phyloP scores from a whole-genome alignment of 2,888 invertebrate genomes.

The Cepaea hortensis region DNA sequence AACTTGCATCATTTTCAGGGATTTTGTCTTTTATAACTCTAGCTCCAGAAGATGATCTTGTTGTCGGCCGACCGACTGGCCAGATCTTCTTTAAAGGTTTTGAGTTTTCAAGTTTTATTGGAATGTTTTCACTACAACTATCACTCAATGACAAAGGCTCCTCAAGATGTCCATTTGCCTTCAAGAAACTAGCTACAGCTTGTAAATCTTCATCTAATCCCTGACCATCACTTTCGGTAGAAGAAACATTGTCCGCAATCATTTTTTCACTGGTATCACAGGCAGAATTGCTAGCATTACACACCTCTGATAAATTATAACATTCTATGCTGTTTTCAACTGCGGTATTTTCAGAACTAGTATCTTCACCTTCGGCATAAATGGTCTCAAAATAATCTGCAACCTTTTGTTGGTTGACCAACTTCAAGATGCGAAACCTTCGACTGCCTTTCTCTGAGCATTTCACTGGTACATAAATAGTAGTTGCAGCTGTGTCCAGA shows the following conservation, averaged over 20 bases:
- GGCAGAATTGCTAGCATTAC: not conserved
- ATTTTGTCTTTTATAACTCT: slow-evolving; percentile 34
- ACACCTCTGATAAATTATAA: slow-evolving; percentile 21
- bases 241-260: not conserved
- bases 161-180: not conserved
- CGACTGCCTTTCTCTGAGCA: slow-evolving; percentile 23
- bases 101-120: slow-evolving; percentile 15
- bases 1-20: not conserved
- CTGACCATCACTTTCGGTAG: not conserved
- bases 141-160: not conserved
- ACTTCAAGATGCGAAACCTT: slow-evolving; percentile 37
- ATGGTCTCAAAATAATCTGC: slow-evolving; percentile 42
- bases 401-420: slow-evolving; percentile 38
- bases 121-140: not conserved
- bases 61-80: slow-evolving; percentile 45
- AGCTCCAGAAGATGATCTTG: slow-evolving; percentile 32
- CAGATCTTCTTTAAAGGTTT: slow-evolving; percentile 36
- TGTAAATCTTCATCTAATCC: slow-evolving; percentile 24
- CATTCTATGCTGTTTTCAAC: slow-evolving; percentile 3
- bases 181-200: slow-evolving; percentile 17
- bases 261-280: slow-evolving; percentile 11
- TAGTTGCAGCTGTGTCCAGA: slow-evolving; percentile 31
- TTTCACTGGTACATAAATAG: slow-evolving; percentile 43
- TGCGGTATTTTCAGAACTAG: not conserved
- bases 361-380: not conserved